Evolutionary conservation across 2,797 vertebrate species (phyloP).

Genomic region (Sebastes iracundus): DNA sequence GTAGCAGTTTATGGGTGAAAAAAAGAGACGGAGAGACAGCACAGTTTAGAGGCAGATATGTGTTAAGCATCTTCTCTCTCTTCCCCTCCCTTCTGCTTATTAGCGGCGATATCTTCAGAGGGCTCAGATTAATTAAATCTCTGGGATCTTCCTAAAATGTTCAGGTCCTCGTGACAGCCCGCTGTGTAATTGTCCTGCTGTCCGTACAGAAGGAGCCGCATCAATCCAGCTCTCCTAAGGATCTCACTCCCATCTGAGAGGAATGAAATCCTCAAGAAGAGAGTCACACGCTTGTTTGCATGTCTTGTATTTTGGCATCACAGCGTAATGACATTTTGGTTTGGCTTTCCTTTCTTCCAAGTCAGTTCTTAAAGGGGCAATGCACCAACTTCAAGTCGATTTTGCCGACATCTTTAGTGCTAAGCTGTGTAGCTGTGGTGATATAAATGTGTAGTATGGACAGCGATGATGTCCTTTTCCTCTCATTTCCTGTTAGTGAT

Average conservation of each 20-base stretch:
- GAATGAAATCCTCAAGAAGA: neutral
- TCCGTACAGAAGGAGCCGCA: slow-evolving; percentile 1
- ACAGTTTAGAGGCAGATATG: slow-evolving; percentile 49
- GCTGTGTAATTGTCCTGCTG: slow-evolving; percentile 21
- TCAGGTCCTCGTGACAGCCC: neutral
- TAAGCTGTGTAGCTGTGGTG: neutral
- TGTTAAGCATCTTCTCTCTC: neutral
- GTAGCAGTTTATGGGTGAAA: slow-evolving; percentile 6
- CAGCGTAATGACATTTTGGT: neutral
- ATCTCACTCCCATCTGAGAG: neutral
- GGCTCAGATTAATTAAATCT: slow-evolving; percentile 36
- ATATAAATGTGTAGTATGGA: neutral
- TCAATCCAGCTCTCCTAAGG: neutral
- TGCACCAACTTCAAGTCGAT: neutral
- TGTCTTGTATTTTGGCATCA: neutral
- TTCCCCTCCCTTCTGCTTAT: neutral
- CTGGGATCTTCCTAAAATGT: slow-evolving; percentile 25
- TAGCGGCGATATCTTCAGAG: slow-evolving; percentile 24
- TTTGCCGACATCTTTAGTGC: neutral
- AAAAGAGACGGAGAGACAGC: neutral
- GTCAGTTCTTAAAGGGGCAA: neutral
- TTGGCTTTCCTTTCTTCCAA: neutral
- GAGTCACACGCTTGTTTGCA: neutral
- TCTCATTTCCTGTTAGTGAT: neutral
- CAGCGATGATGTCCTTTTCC: neutral